Evolutionary conservation across 1,140 invertebrate genomes (phyloP).

Genomic region (Galendromus occidentalis): DNA sequence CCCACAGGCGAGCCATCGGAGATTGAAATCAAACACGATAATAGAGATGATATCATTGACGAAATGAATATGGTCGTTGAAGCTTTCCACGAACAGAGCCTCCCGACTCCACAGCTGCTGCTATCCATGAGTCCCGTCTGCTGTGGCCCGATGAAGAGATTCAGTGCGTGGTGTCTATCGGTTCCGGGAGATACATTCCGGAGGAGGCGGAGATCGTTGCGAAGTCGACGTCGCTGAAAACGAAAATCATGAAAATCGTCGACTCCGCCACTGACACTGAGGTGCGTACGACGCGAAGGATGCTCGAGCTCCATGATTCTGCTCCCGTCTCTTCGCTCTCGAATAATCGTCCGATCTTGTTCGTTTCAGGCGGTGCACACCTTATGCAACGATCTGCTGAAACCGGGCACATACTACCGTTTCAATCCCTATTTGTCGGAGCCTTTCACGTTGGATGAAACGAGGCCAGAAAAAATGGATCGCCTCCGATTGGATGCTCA

Average conservation of each 20-base stretch:
- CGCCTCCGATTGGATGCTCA: constrained; percentile 35
- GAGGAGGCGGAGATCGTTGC: constrained; percentile 11
- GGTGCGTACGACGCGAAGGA: constrained; percentile 30
- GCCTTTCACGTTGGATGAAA: constrained; percentile 61
- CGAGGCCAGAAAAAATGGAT: constrained; percentile 36
- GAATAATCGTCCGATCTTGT: constrained; percentile 8
- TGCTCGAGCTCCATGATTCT: background rate
- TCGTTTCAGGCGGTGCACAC: constrained; percentile 48
- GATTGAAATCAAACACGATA: background rate
- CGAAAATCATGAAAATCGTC: constrained; percentile 60
- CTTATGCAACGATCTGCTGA: constrained; percentile 56
- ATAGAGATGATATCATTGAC: background rate
- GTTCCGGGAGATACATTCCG: constrained; percentile 46
- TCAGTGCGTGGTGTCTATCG: constrained; percentile 69
- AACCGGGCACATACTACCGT: constrained; percentile 54
- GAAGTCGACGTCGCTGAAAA: constrained; percentile 34
- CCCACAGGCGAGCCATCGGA: background rate
- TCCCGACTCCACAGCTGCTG: constrained; percentile 76
- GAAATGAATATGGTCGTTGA: background rate
- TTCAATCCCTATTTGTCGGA: constrained; percentile 76
- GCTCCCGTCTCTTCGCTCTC: background rate
- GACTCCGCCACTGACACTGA: constrained; percentile 78
- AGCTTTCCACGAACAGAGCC: constrained; percentile 24
- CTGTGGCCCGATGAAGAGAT: constrained; percentile 58
- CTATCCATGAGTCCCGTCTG: constrained; percentile 61